Conservation (phyloP, 1,140 invertebrate genomes). For the Lordiphosa mommai region DNA sequence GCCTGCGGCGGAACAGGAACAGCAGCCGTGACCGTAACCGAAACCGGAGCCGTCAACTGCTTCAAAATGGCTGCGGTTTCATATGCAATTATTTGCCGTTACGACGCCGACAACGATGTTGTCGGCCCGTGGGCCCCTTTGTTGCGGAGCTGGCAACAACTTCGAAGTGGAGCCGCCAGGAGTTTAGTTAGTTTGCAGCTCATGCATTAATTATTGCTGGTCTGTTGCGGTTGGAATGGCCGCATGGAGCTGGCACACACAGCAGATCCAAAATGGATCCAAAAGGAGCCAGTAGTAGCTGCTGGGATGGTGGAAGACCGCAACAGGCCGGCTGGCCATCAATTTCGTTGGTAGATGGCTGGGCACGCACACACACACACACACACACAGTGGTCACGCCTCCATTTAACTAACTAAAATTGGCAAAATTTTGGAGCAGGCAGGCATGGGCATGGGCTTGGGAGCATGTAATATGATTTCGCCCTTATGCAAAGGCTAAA, state of each 20-base stretch:
- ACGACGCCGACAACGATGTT: constrained; percentile 8
- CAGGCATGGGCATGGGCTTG: too few relatives aligned
- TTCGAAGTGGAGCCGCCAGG: constrained; percentile 19
- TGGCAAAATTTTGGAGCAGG: constrained; percentile 30
- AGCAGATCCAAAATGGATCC: constrained; percentile 10
- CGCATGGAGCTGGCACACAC: constrained; percentile 23
- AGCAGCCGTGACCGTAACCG: neutral
- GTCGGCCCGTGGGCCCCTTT: constrained; percentile 4
- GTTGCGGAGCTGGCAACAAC: neutral
- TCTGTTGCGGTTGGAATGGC: constrained; percentile 62
- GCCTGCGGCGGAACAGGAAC: constrained; percentile 28
- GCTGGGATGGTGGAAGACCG: neutral
- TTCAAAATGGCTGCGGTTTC: constrained; percentile 60
- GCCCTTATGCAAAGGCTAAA: constrained; percentile 8
- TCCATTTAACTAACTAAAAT: constrained; percentile 68
- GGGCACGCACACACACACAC: constrained; percentile 16
- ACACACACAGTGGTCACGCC: constrained; percentile 40
- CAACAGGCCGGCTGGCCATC: constrained; percentile 30
- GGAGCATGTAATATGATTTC: constrained; percentile 45
- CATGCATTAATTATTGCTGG: constrained; percentile 77
- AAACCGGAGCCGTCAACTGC: constrained; percentile 54
- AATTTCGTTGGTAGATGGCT: constrained; percentile 8
- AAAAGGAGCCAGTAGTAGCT: neutral
- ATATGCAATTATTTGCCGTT: constrained; percentile 73
- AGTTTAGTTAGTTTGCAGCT: constrained; percentile 59